Evolutionary conservation across 23 tunicate species (phyloP).

Genomic region (Ciona savignyi): DNA sequence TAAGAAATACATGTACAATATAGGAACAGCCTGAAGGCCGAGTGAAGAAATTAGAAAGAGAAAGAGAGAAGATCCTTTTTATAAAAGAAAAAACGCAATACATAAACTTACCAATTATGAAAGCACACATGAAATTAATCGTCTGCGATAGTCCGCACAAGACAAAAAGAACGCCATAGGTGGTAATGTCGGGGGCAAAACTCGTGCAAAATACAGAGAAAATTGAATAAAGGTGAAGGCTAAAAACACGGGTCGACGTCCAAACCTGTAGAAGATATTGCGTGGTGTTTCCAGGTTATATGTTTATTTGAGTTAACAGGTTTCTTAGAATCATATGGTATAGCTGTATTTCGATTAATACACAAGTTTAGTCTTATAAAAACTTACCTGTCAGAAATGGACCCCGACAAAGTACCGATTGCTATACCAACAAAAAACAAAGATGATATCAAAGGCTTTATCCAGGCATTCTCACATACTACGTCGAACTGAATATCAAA

Average conservation of each 20-base stretch:
- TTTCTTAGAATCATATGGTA: too few species aligned
- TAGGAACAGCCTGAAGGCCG: too few species aligned
- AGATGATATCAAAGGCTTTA: slow-evolving; percentile 5
- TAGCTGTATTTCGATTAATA: too few species aligned
- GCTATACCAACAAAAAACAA: slow-evolving; percentile 1
- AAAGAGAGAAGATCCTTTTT: too few species aligned
- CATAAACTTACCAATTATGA: slow-evolving; percentile 1
- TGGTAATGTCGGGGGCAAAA: slow-evolving; percentile 1
- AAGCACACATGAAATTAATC: slow-evolving; percentile 7
- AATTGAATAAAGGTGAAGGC: slow-evolving; percentile 3
- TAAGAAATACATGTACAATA: too few species aligned
- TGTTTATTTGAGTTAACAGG: too few species aligned
- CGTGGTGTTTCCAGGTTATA: too few species aligned
- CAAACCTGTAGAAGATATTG: too few species aligned
- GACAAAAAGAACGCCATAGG: neutral
- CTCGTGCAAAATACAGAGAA: neutral
- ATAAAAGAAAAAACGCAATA: too few species aligned
- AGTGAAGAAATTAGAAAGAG: too few species aligned
- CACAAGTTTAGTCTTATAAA: too few species aligned
- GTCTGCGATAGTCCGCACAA: slow-evolving; percentile 4
- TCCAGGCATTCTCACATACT: slow-evolving; percentile 2
- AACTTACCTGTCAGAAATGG: slow-evolving; percentile 1
- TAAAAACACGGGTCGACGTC: too few species aligned
- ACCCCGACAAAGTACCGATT: neutral
- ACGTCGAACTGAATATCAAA: slow-evolving; percentile 10